These are phyloP conservation scores for Drosophila bocki DNA, from an alignment of 1,140 invertebrate species.

Conservation along the genomic window DNA sequence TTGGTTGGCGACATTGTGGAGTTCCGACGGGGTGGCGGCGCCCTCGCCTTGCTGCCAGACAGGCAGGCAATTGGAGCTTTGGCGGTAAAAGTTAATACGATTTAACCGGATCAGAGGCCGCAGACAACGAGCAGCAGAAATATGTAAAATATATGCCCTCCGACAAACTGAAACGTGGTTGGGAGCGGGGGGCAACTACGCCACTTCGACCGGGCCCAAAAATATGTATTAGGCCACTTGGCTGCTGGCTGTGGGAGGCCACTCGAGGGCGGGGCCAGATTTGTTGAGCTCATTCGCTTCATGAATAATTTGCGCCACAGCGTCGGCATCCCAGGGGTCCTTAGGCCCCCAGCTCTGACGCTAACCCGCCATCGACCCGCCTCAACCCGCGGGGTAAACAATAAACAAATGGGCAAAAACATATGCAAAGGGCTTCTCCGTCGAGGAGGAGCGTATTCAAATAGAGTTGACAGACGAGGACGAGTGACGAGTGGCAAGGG, in stretches of 20 bases:
- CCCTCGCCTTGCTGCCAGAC: constrained; percentile 19
- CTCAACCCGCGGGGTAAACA: constrained; percentile 47
- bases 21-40: neutral
- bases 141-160: constrained; percentile 69
- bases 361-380: constrained; percentile 6
- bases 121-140: constrained; percentile 56
- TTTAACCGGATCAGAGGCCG: constrained; percentile 74
- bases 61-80: constrained; percentile 48
- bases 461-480: constrained; percentile 70
- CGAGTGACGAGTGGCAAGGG: constrained; percentile 47
- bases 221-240: constrained; percentile 83
- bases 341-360: neutral
- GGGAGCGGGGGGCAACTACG: constrained; percentile 38
- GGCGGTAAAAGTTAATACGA: constrained; percentile 81
- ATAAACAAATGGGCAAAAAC: constrained; percentile 81
- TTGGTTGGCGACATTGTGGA: constrained; percentile 58
- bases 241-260: constrained; percentile 34
- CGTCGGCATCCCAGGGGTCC: constrained; percentile 56
- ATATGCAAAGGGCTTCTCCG: constrained; percentile 66
- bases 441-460: constrained; percentile 53
- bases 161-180: constrained; percentile 11
- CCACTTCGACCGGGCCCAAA: constrained; percentile 63
- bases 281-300: constrained; percentile 81
- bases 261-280: constrained; percentile 56
- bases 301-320: constrained; percentile 81